Evolutionary conservation across 2,888 invertebrate genomes (phyloP).

Genomic region (Thumatha senex): DNA sequence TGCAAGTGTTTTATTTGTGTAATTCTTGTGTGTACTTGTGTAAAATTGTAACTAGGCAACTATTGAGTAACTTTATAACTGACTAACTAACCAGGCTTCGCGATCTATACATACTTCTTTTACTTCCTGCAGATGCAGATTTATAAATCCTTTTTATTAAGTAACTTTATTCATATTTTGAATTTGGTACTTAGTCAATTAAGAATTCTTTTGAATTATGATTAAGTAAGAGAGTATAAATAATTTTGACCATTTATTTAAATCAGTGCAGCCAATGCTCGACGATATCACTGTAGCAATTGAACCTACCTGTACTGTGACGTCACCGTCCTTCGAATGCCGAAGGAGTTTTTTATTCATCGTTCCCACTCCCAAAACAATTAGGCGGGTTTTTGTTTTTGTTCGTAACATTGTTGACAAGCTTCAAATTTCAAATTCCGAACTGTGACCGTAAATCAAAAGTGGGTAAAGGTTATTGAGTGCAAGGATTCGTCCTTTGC

Average conservation of each 20-base stretch:
- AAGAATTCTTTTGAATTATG: too few relatives aligned
- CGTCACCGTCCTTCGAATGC: slow-evolving; percentile 76
- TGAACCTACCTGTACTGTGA: slow-evolving; percentile 60
- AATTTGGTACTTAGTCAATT: too few relatives aligned
- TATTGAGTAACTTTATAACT: slow-evolving; percentile 14
- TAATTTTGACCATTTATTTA: neutral
- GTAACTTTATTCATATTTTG: slow-evolving; percentile 5
- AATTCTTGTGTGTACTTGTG: neutral
- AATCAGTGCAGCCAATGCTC: slow-evolving; percentile 42
- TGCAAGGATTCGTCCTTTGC: slow-evolving; percentile 14
- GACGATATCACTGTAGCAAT: slow-evolving; percentile 38
- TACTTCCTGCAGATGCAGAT: too few relatives aligned
- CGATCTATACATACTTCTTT: too few relatives aligned
- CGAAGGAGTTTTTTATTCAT: slow-evolving; percentile 57
- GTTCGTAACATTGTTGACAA: slow-evolving; percentile 50
- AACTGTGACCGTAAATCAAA: slow-evolving; percentile 30
- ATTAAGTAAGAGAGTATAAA: too few relatives aligned
- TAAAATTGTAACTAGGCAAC: slow-evolving; percentile 1
- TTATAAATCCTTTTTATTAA: too few relatives aligned
- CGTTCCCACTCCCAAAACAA: slow-evolving; percentile 63
- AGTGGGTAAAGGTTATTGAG: slow-evolving; percentile 27
- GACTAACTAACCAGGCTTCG: too few relatives aligned
- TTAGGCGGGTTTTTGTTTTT: slow-evolving; percentile 67
- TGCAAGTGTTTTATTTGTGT: slow-evolving; percentile 23
- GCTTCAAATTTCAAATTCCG: slow-evolving; percentile 37